Evolutionary conservation across 2,888 invertebrate genomes (phyloP).

Genomic region (Eilema sororculum): DNA sequence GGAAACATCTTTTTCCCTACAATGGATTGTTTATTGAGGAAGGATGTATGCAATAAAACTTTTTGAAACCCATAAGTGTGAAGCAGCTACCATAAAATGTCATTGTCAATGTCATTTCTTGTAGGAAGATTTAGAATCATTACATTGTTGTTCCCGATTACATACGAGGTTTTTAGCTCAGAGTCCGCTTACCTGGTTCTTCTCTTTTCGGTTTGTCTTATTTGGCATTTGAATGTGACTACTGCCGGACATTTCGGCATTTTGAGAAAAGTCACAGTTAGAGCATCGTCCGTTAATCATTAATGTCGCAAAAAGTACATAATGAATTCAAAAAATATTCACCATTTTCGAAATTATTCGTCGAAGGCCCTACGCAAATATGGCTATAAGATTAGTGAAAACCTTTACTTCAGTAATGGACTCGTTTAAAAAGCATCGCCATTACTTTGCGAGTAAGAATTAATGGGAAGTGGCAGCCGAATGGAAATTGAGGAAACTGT

Average conservation of each 20-base stretch:
- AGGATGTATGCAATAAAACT: background rate
- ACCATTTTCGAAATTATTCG: background rate
- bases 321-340: background rate
- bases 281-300: too few species aligned
- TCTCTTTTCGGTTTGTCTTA: too few species aligned
- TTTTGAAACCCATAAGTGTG: background rate
- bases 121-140: background rate
- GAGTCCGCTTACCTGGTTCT: too few species aligned
- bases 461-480: slow-evolving; percentile 14
- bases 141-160: too few species aligned
- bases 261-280: too few species aligned
- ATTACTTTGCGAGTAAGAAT: slow-evolving; percentile 33
- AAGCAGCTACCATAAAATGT: background rate
- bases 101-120: too few species aligned
- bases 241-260: too few species aligned
- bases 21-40: background rate
- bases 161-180: too few species aligned
- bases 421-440: slow-evolving; percentile 47
- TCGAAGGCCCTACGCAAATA: slow-evolving; percentile 24
- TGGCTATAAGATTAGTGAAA: slow-evolving; percentile 43
- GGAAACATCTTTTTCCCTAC: background rate
- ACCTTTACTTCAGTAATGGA: slow-evolving; percentile 46
- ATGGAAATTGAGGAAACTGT: slow-evolving; percentile 14
- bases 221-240: too few species aligned
- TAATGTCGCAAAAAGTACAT: background rate